Base-by-base conservation (phyloP, 2,797 vertebrate species). In the Sardinella longiceps region DNA sequence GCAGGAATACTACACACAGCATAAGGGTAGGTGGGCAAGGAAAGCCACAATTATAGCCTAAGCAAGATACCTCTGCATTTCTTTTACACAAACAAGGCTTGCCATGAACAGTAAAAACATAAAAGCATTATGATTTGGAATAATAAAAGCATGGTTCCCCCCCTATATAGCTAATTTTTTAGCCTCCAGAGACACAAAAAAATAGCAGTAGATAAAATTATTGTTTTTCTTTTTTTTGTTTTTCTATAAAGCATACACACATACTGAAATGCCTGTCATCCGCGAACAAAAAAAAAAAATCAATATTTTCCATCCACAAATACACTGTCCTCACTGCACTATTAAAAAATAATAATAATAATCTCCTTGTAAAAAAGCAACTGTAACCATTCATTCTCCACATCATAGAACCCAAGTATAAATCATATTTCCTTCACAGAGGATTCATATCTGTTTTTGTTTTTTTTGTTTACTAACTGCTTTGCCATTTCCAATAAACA, bases 331-430 rank as follows among this genome's bases (percentile, higher is more conserved):
- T 82, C 84, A 88, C 88, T 85, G 86, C 86, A 89, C 82, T n/a
- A n/a, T n/a, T n/a, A 89, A 89, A 90, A 86, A 91, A 86, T 89
- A 90, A 89, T 81, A 87, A 86, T 89, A 90, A 89, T 80, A 77
- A 43, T 83, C 80, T 66, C 66, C 85, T 80, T 86, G 86, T 87
- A 88, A 89, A 87, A 82, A 85, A 91, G 87, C 83, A 89, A 84
- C 86, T 82, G 85, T 84, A 81, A 84, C 87, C 81, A 83, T 80
- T 86, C 66, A 81, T 85, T 83, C 81, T 80, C 81, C 86, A 87
- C 83, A 87, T 87, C 86, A 90, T 88, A 88, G 43, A 84, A 70
- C 80, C 80, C 50, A 46, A 85, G 63, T 83, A 77, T 82, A 85
- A 88, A 86, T 60, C 80, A 46, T 60, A 51, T 77, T 43, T 82